A percentile compares a stretch with the other conserved stretches of the same genome.
Evolutionary conservation across 2,888 invertebrate genomes (phyloP).

Genomic region (Marasmarcha lunaedactyla): DNA sequence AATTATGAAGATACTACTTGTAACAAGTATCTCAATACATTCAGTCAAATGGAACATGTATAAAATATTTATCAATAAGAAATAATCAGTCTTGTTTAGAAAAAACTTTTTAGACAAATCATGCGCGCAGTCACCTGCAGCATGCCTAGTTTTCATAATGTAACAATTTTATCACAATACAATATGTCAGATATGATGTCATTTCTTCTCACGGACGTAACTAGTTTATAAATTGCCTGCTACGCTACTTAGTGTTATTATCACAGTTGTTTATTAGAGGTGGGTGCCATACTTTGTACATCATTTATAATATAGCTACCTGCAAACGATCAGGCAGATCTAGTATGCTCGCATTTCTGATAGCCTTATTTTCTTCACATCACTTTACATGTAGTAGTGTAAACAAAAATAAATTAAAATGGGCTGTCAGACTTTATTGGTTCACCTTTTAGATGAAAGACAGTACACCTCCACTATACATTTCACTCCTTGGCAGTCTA

Average conservation of each 20-base stretch:
- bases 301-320: conserved; percentile 59
- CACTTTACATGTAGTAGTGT: not conserved
- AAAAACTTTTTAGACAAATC: conserved; percentile 62
- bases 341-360: conserved; percentile 15
- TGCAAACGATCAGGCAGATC: conserved; percentile 44
- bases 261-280: conserved; percentile 72
- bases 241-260: conserved; percentile 72
- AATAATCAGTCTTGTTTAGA: conserved; percentile 73
- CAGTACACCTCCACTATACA: too few relatives aligned
- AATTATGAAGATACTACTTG: conserved; percentile 58
- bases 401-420: not conserved
- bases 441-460: conserved; percentile 59
- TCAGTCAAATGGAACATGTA: conserved; percentile 66
- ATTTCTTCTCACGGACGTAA: conserved; percentile 70
- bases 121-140: conserved; percentile 26
- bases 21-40: conserved; percentile 65
- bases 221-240: conserved; percentile 70
- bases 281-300: conserved; percentile 72
- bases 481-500: conserved; percentile 58
- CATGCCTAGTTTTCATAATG: conserved; percentile 45
- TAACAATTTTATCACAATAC: conserved; percentile 63
- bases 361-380: too few relatives aligned
- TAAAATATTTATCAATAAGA: conserved; percentile 69
- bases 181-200: conserved; percentile 72
- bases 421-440: conserved; percentile 15